Evolutionary conservation across 1,140 invertebrate genomes (phyloP).

Genomic region (Formica selysi): DNA sequence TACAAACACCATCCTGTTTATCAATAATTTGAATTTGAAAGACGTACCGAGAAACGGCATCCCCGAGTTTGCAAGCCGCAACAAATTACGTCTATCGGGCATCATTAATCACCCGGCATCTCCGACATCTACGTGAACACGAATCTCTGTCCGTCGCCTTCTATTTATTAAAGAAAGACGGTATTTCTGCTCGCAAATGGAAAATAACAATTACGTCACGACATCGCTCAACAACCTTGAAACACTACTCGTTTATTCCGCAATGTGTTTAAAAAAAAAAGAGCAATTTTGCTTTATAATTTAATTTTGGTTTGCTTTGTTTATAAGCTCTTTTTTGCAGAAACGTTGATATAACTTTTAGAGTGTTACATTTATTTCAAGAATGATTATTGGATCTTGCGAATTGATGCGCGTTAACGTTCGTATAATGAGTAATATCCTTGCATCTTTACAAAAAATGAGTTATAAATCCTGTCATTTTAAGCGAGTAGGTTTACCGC

Average conservation of each 20-base stretch:
- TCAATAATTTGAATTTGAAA: conserved; percentile 78
- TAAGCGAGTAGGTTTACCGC: conserved; percentile 36
- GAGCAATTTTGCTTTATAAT: background rate
- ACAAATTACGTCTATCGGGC: conserved; percentile 77
- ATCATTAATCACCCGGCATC: conserved; percentile 74
- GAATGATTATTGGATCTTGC: background rate
- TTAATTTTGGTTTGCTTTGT: background rate
- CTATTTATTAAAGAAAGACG: conserved; percentile 51
- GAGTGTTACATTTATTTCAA: background rate
- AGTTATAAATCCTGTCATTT: conserved; percentile 25
- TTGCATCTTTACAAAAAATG: conserved; percentile 18
- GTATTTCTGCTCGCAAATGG: conserved; percentile 41
- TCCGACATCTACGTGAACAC: conserved; percentile 72
- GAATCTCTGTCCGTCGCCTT: conserved; percentile 28
- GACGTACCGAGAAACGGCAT: conserved; percentile 70
- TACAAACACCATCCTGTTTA: conserved; percentile 77
- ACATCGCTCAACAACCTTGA: conserved; percentile 22
- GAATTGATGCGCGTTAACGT: background rate
- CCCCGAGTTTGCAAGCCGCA: conserved; percentile 69
- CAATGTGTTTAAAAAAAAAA: background rate
- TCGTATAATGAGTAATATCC: conserved; percentile 2
- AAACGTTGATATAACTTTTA: background rate
- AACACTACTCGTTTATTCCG: conserved; percentile 10
- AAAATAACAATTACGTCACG: conserved; percentile 50
- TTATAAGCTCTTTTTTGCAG: too few relatives aligned